Conservation (phyloP, 2,888 invertebrate species). For the Drosophila nr. perissopoda region DNA sequence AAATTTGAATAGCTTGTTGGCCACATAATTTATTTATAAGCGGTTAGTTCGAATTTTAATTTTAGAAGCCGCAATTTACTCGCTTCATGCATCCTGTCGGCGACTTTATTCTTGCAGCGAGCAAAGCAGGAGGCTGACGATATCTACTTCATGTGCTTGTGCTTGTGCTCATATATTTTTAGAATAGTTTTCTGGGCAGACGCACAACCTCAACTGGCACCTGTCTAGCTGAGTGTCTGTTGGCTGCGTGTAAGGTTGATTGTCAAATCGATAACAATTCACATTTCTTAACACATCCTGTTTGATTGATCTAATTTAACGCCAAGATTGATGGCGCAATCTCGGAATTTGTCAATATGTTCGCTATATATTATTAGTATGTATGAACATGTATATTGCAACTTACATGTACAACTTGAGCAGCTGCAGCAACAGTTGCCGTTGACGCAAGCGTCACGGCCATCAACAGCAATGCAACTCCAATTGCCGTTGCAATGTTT, state of each 20-base stretch:
- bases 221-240: conserved; percentile 51
- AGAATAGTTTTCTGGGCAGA: conserved; percentile 54
- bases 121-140: conserved; percentile 21
- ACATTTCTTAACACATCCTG: conserved; percentile 36
- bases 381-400: conserved; percentile 11
- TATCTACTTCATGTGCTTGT: conserved; percentile 5
- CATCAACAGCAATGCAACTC: conserved; percentile 33
- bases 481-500: conserved; percentile 15
- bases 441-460: conserved; percentile 50
- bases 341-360: conserved; percentile 17
- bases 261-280: conserved; percentile 65
- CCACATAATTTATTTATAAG: conserved; percentile 47
- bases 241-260: conserved; percentile 24
- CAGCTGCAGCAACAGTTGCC: conserved; percentile 75
- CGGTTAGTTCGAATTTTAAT: conserved; percentile 46
- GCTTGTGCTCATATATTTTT: conserved; percentile 64
- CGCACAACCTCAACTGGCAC: conserved; percentile 42
- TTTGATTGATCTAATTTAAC: conserved; percentile 72
- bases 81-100: conserved; percentile 14
- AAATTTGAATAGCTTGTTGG: conserved; percentile 9
- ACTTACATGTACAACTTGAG: conserved; percentile 63
- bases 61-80: conserved; percentile 40
- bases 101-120: conserved; percentile 35
- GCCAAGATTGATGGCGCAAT: conserved; percentile 62
- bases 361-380: background rate